Evolutionary conservation across 1,140 invertebrate species (phyloP), one percentile per base, ranked within the genome.

Genomic region (Megalopta genalis): DNA sequence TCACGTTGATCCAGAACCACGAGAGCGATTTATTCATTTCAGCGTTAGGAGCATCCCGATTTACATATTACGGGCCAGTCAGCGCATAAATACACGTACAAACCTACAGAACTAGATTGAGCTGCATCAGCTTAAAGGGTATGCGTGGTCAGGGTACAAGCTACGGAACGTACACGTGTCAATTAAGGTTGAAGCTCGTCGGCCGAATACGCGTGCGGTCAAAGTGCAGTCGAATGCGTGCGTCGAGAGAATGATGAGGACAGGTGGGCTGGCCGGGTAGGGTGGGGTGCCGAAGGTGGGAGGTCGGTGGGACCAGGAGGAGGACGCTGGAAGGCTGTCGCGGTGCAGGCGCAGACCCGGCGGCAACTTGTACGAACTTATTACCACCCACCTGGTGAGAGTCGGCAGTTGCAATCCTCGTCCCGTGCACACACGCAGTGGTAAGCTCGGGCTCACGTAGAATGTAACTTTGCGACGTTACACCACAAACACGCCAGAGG

Each of bases 381-480:
- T 90, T 88, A 88, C 80, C 82, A 64, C 59, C 74, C 84, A 89
- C 83, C 81, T 79, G 87, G 80, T 70, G 68, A 82, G 79, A 85
- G 78, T 66, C 83, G 59, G 74, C 66, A 77, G 84, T 81, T 86
- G 84, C 77, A 82, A 42, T 39, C 79, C 73, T 72, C 52, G 79
- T 52, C 68, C 77, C 27, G 70, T 78, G 62, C 81, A 71, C 84
- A 87, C 82, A 87, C 80, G 83, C 83, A 85, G 87, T 64, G 78
- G 78, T 83, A 78, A 86, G 81, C 80, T 79, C 81, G 72, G 85
- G 67, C 86, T 85, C 83, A 82, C 77, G 75, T 81, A 87, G 86
- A 86, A 88, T 86, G 88, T 88, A 91, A 90, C 90, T 91, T 89
- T 86, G 88, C 89, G 89, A 91, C 89, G 89, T 91, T 89, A 88